Evolutionary conservation across 2,888 invertebrate species (phyloP).

Genomic region (Hirudinaria manillensis): DNA sequence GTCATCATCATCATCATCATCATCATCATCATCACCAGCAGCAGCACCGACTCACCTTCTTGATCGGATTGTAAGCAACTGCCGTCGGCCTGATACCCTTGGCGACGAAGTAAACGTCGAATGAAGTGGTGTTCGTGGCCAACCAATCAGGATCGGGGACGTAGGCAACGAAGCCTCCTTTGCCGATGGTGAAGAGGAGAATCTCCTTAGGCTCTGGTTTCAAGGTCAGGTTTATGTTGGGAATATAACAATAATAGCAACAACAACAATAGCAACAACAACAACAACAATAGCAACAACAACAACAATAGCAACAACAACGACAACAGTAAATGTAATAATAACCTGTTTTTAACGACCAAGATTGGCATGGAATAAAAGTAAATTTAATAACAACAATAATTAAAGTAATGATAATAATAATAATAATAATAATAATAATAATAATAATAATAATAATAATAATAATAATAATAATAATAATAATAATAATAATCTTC

Average conservation of each 20-base stretch:
- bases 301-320: not conserved
- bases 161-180: constrained; percentile 13
- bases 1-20: not conserved
- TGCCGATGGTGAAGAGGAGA: constrained; percentile 14
- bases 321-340: too few relatives aligned
- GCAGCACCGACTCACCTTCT: not conserved
- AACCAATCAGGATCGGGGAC: too few relatives aligned
- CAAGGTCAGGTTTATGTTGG: not conserved
- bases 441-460: too few relatives aligned
- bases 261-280: not conserved
- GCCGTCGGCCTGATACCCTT: not conserved
- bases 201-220: not conserved
- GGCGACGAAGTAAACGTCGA: constrained; percentile 2
- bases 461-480: too few relatives aligned
- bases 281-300: not conserved
- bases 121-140: too few relatives aligned
- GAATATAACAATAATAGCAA: not conserved
- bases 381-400: too few relatives aligned
- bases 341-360: too few relatives aligned
- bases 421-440: too few relatives aligned
- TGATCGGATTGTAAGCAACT: not conserved
- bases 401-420: too few relatives aligned
- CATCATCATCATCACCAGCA: not conserved
- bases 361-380: too few relatives aligned
- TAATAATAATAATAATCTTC: too few relatives aligned